Conservation (phyloP, 2,113 vertebrate genomes). For the Pipra filicauda region DNA sequence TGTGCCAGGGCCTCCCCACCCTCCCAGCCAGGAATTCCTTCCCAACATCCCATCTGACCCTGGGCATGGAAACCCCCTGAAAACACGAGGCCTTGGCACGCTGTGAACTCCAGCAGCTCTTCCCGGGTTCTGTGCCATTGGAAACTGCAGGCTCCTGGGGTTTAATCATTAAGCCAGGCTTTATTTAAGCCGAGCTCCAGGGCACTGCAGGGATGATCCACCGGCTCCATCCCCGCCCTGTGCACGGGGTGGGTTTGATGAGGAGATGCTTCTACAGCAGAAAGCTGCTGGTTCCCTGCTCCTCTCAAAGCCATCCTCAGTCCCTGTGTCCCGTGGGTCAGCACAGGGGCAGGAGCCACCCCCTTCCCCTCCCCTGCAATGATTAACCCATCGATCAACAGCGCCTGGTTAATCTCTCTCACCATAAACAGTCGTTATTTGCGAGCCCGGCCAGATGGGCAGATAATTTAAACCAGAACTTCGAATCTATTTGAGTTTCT, state of each 20-base stretch:
- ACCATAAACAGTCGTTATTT: neutral
- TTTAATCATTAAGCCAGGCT: neutral
- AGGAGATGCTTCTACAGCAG: neutral
- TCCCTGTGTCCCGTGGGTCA: neutral
- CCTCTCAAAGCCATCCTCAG: neutral
- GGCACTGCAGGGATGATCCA: neutral
- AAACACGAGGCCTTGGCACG: fast-evolving
- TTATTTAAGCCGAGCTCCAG: neutral
- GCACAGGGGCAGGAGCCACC: neutral
- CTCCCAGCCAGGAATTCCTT: no score
- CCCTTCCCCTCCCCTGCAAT: neutral
- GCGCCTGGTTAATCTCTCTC: neutral
- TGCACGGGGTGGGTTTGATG: neutral
- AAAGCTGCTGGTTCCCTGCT: neutral
- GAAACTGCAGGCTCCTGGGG: fast-evolving
- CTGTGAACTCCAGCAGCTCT: neutral
- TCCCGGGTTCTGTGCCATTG: fast-evolving
- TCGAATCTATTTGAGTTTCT: neutral
- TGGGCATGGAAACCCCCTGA: fast-evolving
- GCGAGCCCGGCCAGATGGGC: neutral
- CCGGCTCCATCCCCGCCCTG: neutral
- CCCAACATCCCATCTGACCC: no score
- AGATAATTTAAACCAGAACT: neutral
- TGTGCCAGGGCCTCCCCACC: no score
- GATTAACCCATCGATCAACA: constrained; percentile 35